Evolutionary conservation across 2,888 invertebrate genomes (phyloP), one percentile per base, ranked within the genome.

Genomic region (Idaea biselata): DNA sequence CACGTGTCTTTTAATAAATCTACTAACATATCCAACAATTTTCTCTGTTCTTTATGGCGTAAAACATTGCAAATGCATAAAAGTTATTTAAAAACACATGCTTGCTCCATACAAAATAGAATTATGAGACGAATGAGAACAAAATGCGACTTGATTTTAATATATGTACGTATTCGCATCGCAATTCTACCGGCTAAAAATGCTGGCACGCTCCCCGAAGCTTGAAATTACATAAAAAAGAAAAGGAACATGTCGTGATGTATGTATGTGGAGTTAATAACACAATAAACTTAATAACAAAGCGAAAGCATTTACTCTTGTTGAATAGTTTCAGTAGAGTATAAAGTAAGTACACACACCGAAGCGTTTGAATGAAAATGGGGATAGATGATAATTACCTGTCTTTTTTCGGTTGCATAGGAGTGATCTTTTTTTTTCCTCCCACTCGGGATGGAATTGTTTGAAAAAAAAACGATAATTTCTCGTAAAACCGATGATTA

Each of bases 121-220:
- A 88, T 88, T 88, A 86, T 81, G 82, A 88, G 87, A 91, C 80
- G 87, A 86, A 91, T 91, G 89, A 89, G 81, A 82, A 76, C 79
- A 80, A 84, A 90, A 90, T 82, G 76, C 80, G 65, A 70, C 64
- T 70, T 72, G 72, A 72, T 72, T 72, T 70, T 68, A 68, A 72
- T 72, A 70, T 68, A 70, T 68, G 72, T 68, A 65, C 68, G 67
- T 67, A 63, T 72, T 68, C 63, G 31, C 68, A 58, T 68, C 59
- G 72, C 72, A 70, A 68, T 66, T 62, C 77, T 73, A 74, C 73
- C 71, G 72, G 75, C 80, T 80, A 78, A 84, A 85, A 86, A 86
- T 78, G 76, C 80, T 81, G 79, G 81, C 81, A 80, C 75, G 81
- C 81, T 80, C 76, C 69, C 73, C 74, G 77, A 75, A 80, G 79